Percentiles rank a stretch among this genome's conserved stretches.
phyloP scores from a whole-genome alignment of 2,888 invertebrate genomes.

The Myopa tessellatipennis region DNA sequence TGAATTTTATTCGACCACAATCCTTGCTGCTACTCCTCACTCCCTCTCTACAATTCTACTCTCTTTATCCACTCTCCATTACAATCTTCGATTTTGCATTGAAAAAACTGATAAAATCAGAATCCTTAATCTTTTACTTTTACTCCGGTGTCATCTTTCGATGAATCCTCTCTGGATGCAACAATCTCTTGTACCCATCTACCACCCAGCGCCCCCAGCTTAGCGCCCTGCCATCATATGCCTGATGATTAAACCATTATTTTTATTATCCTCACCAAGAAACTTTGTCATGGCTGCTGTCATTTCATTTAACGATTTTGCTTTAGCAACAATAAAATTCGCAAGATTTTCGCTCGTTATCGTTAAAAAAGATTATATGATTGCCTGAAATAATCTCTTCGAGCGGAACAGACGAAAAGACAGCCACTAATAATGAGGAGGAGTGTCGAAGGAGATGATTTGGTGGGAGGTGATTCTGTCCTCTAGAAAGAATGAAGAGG shows the following conservation, averaged over 20 bases:
- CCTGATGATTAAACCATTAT: not conserved
- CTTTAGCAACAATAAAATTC: not conserved
- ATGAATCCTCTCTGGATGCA: too few species aligned
- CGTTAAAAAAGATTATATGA: not conserved
- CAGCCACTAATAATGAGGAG: not conserved
- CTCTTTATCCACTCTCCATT: too few species aligned
- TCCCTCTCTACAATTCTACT: too few species aligned
- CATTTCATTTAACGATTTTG: constrained; percentile 5
- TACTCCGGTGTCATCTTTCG: too few species aligned
- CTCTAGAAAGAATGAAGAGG: not conserved
- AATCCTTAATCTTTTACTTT: too few species aligned
- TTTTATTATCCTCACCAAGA: not conserved
- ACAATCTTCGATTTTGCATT: too few species aligned
- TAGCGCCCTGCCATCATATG: too few species aligned
- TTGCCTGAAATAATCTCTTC: not conserved
- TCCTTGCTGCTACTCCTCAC: too few species aligned
- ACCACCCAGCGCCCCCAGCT: too few species aligned
- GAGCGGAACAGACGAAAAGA: not conserved
- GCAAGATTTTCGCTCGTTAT: constrained; percentile 10
- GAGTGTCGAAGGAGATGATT: not conserved
- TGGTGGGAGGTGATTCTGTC: not conserved
- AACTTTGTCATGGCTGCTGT: constrained; percentile 19
- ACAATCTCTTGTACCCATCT: too few species aligned
- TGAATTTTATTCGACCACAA: too few species aligned
- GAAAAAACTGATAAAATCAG: too few species aligned